Evolutionary conservation across 2,113 vertebrate genomes (phyloP).

Genomic region (Peromyscus polionotus): DNA sequence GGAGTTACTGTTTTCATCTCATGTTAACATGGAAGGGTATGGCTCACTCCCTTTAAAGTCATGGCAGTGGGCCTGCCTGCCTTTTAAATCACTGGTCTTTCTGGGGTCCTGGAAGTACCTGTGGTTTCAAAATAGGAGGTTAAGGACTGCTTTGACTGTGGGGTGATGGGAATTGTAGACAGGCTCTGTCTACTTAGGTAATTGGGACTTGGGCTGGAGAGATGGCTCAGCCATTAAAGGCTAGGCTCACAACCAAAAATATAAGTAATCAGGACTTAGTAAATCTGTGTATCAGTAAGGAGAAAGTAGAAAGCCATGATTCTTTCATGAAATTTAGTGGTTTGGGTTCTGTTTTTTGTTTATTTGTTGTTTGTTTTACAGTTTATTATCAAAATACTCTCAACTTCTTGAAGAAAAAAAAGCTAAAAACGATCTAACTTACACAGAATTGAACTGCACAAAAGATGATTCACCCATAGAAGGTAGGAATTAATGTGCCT

Average conservation of each 20-base stretch:
- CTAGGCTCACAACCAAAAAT: no score
- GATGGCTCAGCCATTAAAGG: no score
- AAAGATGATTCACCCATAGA: background rate
- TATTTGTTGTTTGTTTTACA: constrained; percentile 29
- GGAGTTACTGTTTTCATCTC: background rate
- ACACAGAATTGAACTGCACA: constrained; percentile 31
- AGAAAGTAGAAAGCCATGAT: background rate
- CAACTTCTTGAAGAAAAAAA: constrained; percentile 61
- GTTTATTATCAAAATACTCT: constrained; percentile 73
- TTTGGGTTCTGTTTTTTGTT: background rate
- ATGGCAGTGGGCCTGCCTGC: background rate
- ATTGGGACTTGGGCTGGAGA: background rate
- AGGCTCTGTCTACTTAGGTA: background rate
- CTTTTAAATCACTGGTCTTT: background rate
- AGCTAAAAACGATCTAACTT: accelerated
- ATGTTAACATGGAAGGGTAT: background rate
- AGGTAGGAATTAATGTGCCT: constrained; percentile 66
- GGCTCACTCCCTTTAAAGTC: accelerated
- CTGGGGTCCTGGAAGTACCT: background rate
- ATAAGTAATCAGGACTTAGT: background rate
- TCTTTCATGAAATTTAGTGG: constrained; percentile 13
- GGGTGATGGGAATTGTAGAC: background rate
- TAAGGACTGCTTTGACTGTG: background rate
- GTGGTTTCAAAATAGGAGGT: background rate
- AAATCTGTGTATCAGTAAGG: background rate